A percentile compares a stretch with the other conserved stretches of the same genome.
Evolutionary conservation across 2,888 invertebrate genomes (phyloP).

Genomic region (Acleris laterana): DNA sequence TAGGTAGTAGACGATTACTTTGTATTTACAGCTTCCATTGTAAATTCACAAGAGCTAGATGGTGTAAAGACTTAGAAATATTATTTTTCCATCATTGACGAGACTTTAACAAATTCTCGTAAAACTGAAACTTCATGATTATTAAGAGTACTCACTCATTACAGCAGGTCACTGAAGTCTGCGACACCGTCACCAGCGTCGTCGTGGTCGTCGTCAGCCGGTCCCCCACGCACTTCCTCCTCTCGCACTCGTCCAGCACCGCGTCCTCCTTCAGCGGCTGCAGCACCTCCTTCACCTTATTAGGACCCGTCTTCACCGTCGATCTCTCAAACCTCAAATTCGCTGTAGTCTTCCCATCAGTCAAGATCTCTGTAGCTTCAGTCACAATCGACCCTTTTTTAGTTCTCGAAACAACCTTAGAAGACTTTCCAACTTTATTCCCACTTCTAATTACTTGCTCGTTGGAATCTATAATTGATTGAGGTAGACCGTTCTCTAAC

Average conservation of each 20-base stretch:
- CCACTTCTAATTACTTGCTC: conserved; percentile 71
- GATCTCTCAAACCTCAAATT: conserved; percentile 76
- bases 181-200: conserved; percentile 76
- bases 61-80: too few species aligned
- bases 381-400: conserved; percentile 74
- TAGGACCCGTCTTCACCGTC: conserved; percentile 71
- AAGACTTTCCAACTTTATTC: conserved; percentile 71
- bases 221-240: conserved; percentile 74
- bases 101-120: too few species aligned
- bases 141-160: conserved; percentile 75
- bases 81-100: too few species aligned
- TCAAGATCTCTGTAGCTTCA: conserved; percentile 75
- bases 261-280: conserved; percentile 70
- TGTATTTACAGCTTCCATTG: too few species aligned
- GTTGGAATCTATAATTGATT: conserved; percentile 65
- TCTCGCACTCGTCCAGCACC: conserved; percentile 63
- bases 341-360: conserved; percentile 70
- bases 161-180: conserved; percentile 75
- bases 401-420: conserved; percentile 71
- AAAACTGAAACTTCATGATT: background rate
- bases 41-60: too few species aligned
- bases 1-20: too few species aligned
- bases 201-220: conserved; percentile 73
- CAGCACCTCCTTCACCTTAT: conserved; percentile 67
- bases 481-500: conserved; percentile 76